Evolutionary conservation across 1,140 invertebrate species (phyloP), one percentile per base, ranked within the genome.

Genomic region (Zaprionus davidi): DNA sequence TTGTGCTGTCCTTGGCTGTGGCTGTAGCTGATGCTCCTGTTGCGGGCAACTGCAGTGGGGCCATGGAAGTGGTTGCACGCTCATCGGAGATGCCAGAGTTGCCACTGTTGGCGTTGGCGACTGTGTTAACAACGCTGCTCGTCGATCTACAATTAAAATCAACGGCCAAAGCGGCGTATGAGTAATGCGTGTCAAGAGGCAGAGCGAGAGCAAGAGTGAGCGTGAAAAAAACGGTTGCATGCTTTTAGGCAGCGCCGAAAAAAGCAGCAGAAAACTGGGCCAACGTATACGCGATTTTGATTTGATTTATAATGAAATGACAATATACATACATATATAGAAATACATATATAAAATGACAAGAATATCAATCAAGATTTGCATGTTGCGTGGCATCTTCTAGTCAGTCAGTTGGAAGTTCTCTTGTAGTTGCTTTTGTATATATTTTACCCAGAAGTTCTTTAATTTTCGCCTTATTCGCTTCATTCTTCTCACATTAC

Each of bases 51-150:
- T 76, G 60, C 56, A 60, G 24, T 64, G 56, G 60, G 60, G 78
- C 77, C 77, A 76, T 75, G 76, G 66, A 78, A 68, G 28, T 59
- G n/a, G 69, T 53, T 53, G 75, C 20, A 65, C 63, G 74, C 53
- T 70, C 75, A 70, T 73, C 49, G 70, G 57, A 11, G 31, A 34
- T 60, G 71, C 53, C 70, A 77, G 26, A 38, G 34, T 55, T 78
- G 76, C 62, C 64, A 74, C 44, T 41, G 15, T 46, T 46, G n/a
- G 41, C 41, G n/a, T 38, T 78, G 57, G 72, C 62, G 46, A 74
- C 22, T 49, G 76, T 62, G 26, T 51, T 57, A 38, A 66, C 53
- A 46, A 73, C 69, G 44, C 74, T 79, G 74, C 74, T 73, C 49
- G 74, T 72, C 64, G 77, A 79, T 79, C 74, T 79, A 64, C 51